Percentiles rank a stretch among this genome's conserved stretches.
These are phyloP conservation scores for Heliconius hewitsoni DNA, from an alignment of 1,140 invertebrate species.

Conservation along the genomic window DNA sequence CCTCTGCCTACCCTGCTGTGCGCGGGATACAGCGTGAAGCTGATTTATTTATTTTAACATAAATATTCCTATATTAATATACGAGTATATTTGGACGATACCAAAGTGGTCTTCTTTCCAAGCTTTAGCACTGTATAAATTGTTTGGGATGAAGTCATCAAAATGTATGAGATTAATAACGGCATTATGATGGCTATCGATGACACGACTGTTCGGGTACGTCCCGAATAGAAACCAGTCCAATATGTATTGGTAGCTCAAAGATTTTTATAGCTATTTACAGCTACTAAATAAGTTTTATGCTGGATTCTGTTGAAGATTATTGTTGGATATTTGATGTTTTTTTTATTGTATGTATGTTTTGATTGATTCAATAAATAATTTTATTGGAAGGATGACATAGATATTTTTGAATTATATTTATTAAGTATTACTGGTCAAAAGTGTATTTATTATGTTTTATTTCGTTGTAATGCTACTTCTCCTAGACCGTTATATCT, in stretches of 20 bases:
- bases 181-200: slow-evolving; percentile 57
- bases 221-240: slow-evolving; percentile 54
- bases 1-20: too few species aligned
- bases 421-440: too few species aligned
- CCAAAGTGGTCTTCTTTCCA: slow-evolving; percentile 34
- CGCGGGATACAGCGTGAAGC: too few species aligned
- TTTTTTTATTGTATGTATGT: background rate
- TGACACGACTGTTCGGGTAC: slow-evolving; percentile 46
- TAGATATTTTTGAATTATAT: too few species aligned
- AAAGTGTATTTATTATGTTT: too few species aligned
- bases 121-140: slow-evolving; percentile 52
- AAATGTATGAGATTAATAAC: slow-evolving; percentile 71
- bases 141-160: slow-evolving; percentile 66
- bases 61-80: background rate
- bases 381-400: too few species aligned
- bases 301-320: background rate
- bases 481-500: too few species aligned
- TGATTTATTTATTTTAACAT: background rate
- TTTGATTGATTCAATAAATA: too few species aligned
- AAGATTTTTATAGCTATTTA: slow-evolving; percentile 2
- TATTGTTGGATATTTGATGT: background rate
- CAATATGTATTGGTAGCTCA: background rate
- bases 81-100: slow-evolving; percentile 24
- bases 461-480: too few species aligned
- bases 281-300: background rate